Conservation (phyloP, 2,113 vertebrate species). For the Edolisoma coerulescens region DNA sequence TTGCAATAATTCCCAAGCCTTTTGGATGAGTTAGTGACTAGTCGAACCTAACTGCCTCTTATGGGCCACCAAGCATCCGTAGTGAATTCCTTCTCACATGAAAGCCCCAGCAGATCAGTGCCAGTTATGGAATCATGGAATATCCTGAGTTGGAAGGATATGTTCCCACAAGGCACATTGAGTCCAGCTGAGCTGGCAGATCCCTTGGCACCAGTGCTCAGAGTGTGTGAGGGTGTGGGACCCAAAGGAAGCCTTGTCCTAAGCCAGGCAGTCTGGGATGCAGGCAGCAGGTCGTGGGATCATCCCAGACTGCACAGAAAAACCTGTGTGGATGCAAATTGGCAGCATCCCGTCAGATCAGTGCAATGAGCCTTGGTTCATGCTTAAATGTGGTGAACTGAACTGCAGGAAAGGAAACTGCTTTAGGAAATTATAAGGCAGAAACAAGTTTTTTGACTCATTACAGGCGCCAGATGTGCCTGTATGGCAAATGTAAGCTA, state of each 20-base stretch:
- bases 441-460: background rate
- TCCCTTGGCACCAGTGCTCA: background rate
- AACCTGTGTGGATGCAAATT: background rate
- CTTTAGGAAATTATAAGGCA: background rate
- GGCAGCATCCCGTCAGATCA: background rate
- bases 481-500: background rate
- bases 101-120: background rate
- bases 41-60: background rate
- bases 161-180: background rate
- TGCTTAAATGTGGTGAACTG: background rate
- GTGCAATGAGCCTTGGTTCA: background rate
- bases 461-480: background rate
- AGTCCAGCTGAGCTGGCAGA: background rate
- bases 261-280: background rate
- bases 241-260: background rate
- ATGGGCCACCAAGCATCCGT: accelerated
- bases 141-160: background rate
- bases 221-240: accelerated
- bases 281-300: background rate
- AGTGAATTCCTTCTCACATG: background rate
- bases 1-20: background rate
- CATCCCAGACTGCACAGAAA: background rate
- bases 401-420: background rate
- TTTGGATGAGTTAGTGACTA: background rate
- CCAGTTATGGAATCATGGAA: background rate